Percentiles rank a stretch among this genome's conserved stretches.
Evolutionary conservation across 2,797 vertebrate species (phyloP).

Genomic region (Lateolabrax maculatus): DNA sequence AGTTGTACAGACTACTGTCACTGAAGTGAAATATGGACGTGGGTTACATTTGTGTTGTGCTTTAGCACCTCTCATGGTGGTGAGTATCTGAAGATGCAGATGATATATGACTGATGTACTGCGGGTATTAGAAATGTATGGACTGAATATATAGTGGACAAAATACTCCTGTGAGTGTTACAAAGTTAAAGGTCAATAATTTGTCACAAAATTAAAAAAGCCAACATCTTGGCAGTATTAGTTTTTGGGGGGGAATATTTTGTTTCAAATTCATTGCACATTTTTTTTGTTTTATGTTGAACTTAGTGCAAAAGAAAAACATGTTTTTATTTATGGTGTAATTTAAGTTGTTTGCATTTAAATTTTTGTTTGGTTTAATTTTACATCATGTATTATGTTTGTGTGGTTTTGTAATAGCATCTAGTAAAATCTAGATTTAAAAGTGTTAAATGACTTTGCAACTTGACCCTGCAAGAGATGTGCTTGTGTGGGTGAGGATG

Average conservation of each 20-base stretch:
- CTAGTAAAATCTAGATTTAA: constrained; percentile 61
- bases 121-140: constrained; percentile 50
- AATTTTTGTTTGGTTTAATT: constrained; percentile 48
- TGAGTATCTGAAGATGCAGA: constrained; percentile 57
- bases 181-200: constrained; percentile 30
- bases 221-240: constrained; percentile 52
- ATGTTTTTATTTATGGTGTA: constrained; percentile 77
- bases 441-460: constrained; percentile 57
- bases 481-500: constrained; percentile 52
- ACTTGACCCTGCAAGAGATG: constrained; percentile 41
- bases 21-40: constrained; percentile 44
- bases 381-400: constrained; percentile 43
- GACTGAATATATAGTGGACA: constrained; percentile 31
- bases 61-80: constrained; percentile 46
- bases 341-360: constrained; percentile 71
- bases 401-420: constrained; percentile 59
- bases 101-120: constrained; percentile 52
- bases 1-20: constrained; percentile 68
- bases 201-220: constrained; percentile 31
- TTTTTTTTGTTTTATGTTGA: constrained; percentile 66
- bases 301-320: constrained; percentile 50
- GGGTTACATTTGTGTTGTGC: constrained; percentile 51
- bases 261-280: constrained; percentile 60
- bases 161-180: constrained; percentile 49
- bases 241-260: constrained; percentile 47